Evolutionary conservation across 2,888 invertebrate genomes (phyloP), one percentile per base, ranked within the genome.

Genomic region (Meiosimyza platycephala): DNA sequence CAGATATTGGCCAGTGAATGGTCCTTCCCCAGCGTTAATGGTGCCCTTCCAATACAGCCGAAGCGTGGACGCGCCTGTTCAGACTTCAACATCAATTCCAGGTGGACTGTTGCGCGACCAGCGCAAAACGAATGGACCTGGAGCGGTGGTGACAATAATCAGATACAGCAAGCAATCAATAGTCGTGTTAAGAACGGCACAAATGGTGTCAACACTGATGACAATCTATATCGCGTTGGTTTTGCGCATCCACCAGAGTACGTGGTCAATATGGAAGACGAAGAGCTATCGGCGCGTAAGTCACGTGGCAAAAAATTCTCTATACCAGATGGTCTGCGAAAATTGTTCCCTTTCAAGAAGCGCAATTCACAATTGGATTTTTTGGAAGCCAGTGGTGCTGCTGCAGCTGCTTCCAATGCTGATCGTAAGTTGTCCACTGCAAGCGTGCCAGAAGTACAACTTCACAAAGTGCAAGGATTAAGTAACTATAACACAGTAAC

Each of bases 1-100:
- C 91, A 93, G 77, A 94, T 95, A 71, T 85, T 94, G 73, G 91
- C 93, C 3, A 92, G 91, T 81, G 94, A 94, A 85, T 93, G 93
- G 90, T 86, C 86, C 12, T 83, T 85, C 75, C 81, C 83, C 87
- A 81, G 80, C 28, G 66, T 88, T 13, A 83, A 81, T 63, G 84
- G 83, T 9, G 67, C 75, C 2, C 11, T n/a, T 22, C 62, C 28
- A 13, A 92, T 78, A 89, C 90, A 63, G 83, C 88, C 78, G 86
- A 87, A 78, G 80, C 89, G 47, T 79, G 92, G 81, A 85, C 89
- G 75, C 86, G 94, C 86, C 90, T 93, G 54, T 84, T 91, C 81
- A 90, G 94, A 87, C 90, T 86, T 86, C 64, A 84, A 84, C 69
- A 79, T 87, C 57, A 80, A 83, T 72, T 81, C 83, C 5, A 77